phyloP scores from a whole-genome alignment of 2,888 invertebrate genomes.

The Pinctada fucata region DNA sequence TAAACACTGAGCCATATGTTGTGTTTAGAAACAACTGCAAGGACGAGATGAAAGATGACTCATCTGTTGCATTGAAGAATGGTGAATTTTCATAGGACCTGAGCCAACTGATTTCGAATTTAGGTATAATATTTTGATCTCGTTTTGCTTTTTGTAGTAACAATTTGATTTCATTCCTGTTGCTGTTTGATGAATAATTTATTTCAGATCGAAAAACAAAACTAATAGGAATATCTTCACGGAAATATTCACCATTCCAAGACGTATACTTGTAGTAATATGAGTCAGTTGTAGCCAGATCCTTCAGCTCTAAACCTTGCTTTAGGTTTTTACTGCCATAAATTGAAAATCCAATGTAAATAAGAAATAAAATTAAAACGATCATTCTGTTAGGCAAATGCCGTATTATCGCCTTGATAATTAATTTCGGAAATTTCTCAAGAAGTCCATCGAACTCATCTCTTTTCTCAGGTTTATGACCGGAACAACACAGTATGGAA shows the following conservation, averaged over 20 bases:
- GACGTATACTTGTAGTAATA: constrained; percentile 42
- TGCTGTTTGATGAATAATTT: constrained; percentile 27
- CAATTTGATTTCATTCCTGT: constrained; percentile 15
- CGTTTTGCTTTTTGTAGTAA: constrained; percentile 20
- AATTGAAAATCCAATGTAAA: constrained; percentile 47
- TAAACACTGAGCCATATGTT: constrained; percentile 14
- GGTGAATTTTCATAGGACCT: constrained; percentile 11
- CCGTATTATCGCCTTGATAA: constrained; percentile 52
- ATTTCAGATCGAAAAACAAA: constrained; percentile 29
- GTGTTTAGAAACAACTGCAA: background rate
- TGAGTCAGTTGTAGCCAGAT: constrained; percentile 40
- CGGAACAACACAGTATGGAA: constrained; percentile 68
- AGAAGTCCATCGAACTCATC: constrained; percentile 51
- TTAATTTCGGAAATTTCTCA: constrained; percentile 52
- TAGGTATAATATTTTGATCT: constrained; percentile 24
- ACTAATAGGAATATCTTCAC: constrained; percentile 27
- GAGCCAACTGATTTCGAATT: constrained; percentile 36
- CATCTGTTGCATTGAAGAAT: constrained; percentile 9
- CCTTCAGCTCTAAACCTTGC: constrained; percentile 42
- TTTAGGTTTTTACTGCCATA: constrained; percentile 44
- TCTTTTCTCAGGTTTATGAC: constrained; percentile 33
- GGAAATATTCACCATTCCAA: constrained; percentile 45
- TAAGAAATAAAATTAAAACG: constrained; percentile 49
- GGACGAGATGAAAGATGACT: constrained; percentile 18
- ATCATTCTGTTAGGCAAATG: constrained; percentile 44